phyloP scores from a whole-genome alignment of 2,113 vertebrate species.

The Alosa alosa region DNA sequence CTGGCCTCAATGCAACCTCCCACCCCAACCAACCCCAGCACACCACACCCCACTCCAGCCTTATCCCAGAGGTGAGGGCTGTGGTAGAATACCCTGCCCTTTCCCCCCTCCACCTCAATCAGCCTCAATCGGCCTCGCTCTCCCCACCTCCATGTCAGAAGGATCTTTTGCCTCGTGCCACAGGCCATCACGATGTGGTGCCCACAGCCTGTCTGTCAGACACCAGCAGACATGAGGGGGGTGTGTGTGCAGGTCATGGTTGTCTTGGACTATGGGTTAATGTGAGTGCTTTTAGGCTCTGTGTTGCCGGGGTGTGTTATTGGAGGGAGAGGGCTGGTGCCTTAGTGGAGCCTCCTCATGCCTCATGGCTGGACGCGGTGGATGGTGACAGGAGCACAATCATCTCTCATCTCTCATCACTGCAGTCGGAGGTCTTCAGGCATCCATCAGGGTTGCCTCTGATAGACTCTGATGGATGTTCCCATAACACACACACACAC shows the following conservation, averaged over 20 bases:
- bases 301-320: too few species aligned
- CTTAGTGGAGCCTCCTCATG: background rate
- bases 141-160: background rate
- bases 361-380: background rate
- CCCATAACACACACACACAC: conserved; percentile 1
- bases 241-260: background rate
- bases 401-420: conserved; percentile 2
- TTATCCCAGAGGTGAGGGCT: background rate
- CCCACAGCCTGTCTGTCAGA: background rate
- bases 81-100: conserved; percentile 4
- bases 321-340: background rate
- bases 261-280: background rate
- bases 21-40: background rate
- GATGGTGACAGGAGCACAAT: too few species aligned
- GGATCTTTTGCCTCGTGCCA: background rate
- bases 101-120: background rate
- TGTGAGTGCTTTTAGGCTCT: background rate
- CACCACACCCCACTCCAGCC: background rate
- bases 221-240: background rate
- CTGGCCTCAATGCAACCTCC: conserved; percentile 33
- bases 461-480: conserved; percentile 11
- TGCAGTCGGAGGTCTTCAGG: background rate
- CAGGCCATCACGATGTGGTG: background rate
- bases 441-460: background rate
- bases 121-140: conserved; percentile 7